Evolutionary conservation across 2,113 vertebrate genomes (phyloP).

Genomic region (Falcunculus frontatus): DNA sequence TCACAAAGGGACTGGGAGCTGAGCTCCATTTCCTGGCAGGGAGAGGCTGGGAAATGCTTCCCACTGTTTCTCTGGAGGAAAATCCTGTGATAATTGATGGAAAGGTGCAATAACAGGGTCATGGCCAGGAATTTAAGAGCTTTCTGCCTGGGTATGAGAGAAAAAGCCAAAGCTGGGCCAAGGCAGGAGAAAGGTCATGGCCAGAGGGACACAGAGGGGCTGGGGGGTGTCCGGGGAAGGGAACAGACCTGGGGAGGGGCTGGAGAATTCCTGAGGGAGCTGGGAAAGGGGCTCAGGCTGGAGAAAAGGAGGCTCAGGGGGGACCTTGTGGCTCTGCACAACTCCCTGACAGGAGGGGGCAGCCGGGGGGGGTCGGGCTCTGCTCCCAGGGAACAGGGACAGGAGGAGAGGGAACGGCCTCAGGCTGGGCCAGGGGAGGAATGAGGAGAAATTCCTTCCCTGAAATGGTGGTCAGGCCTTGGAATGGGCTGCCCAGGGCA

Average conservation of each 20-base stretch:
- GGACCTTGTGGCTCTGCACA: not conserved
- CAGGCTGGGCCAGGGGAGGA: not conserved
- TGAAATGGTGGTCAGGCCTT: not conserved
- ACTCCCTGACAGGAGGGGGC: not conserved
- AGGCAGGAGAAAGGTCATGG: not conserved
- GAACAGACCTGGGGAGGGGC: not conserved
- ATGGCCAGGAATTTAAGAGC: not conserved
- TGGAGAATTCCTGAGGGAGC: not conserved
- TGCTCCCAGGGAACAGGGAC: not conserved
- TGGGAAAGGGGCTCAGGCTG: not conserved
- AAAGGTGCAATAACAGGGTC: not conserved
- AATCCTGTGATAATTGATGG: not conserved
- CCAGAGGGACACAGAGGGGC: not conserved
- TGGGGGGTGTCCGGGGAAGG: not conserved
- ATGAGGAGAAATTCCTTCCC: not conserved
- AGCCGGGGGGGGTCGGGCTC: not conserved
- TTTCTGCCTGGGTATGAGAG: not conserved
- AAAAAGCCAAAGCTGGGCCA: not conserved
- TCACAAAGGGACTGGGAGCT: not conserved
- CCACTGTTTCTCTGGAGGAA: not conserved
- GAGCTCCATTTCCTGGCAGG: accelerated
- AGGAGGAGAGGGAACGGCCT: not conserved
- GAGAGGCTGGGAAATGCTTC: not conserved
- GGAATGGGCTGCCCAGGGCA: not conserved
- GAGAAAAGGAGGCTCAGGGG: not conserved